These are phyloP conservation scores for Brachyhypopomus occidentalis DNA, from an alignment of 2,113 vertebrate genomes.

Conservation along the genomic window DNA sequence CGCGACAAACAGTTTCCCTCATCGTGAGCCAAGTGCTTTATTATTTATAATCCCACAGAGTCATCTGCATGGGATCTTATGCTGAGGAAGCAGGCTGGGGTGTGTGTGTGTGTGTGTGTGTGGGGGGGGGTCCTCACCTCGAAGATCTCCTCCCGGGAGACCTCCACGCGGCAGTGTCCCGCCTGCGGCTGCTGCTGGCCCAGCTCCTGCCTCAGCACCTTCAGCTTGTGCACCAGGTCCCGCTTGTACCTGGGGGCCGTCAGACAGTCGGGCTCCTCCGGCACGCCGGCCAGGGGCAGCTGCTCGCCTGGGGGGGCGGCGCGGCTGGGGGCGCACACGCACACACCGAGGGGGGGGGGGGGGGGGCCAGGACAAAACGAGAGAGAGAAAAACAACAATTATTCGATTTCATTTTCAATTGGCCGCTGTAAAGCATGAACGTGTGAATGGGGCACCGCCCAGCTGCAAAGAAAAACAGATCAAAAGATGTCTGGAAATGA, in stretches of 20 bases:
- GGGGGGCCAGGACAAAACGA: slow-evolving; percentile 31
- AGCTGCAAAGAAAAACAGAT: background rate
- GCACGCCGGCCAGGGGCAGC: slow-evolving; percentile 79
- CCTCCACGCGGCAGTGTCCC: slow-evolving; percentile 96
- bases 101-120: too few species aligned
- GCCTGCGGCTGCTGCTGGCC: slow-evolving; percentile 97
- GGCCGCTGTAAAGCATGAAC: too few species aligned
- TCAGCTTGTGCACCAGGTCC: slow-evolving; percentile 97
- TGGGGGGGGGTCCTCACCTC: slow-evolving; percentile 78
- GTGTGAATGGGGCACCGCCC: background rate
- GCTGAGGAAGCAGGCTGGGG: background rate
- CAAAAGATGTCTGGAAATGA: background rate
- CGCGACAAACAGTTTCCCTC: background rate
- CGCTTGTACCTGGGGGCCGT: slow-evolving; percentile 95
- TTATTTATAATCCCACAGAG: background rate
- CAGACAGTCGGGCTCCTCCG: slow-evolving; percentile 90
- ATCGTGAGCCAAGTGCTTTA: background rate
- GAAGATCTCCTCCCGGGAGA: slow-evolving; percentile 98
- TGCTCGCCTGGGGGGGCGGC: slow-evolving; percentile 91
- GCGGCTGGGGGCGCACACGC: slow-evolving; percentile 69
- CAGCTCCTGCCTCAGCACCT: slow-evolving; percentile 95
- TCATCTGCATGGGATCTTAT: background rate
- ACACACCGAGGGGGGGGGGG: background rate
- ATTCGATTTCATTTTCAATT: too few species aligned
- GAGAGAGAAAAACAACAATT: slow-evolving; percentile 43